Conservation (phyloP, 2,797 vertebrate species). For the Apogon talboti region DNA sequence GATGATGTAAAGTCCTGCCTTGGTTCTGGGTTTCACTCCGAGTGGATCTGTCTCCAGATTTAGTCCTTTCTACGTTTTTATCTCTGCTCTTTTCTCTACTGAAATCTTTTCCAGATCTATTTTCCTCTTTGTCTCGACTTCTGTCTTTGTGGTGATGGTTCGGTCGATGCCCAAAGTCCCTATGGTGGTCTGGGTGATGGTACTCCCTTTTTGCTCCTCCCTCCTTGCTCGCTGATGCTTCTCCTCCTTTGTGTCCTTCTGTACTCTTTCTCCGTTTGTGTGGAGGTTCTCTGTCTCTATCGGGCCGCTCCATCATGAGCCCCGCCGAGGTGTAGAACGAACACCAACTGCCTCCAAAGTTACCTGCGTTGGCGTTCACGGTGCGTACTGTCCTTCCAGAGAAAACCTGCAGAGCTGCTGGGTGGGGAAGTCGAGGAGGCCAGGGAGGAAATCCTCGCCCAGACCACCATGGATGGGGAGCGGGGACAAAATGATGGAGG, state of each 20-base stretch:
- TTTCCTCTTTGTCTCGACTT: not conserved
- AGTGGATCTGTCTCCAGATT: not conserved
- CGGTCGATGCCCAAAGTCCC: not conserved
- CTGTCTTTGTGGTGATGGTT: not conserved
- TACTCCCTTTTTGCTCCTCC: constrained; percentile 31
- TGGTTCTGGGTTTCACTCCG: not conserved
- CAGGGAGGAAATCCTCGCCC: constrained; percentile 30
- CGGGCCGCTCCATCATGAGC: constrained; percentile 58
- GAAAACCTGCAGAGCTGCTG: not conserved
- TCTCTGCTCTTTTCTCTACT: constrained; percentile 4
- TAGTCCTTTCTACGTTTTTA: constrained; percentile 14
- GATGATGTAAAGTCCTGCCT: not conserved
- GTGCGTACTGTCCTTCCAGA: not conserved
- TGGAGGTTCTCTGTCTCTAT: constrained; percentile 81
- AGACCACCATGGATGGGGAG: constrained; percentile 47
- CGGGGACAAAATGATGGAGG: not conserved
- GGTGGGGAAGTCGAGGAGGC: constrained; percentile 23
- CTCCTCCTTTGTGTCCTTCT: constrained; percentile 52
- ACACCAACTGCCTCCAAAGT: not conserved
- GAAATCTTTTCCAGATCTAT: not conserved
- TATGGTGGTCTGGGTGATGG: not conserved
- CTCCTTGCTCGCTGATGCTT: not conserved
- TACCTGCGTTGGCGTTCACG: not conserved
- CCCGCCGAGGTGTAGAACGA: constrained; percentile 13
- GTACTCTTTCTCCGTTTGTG: constrained; percentile 84